Percentiles rank a stretch among this genome's conserved stretches.
Conservation (phyloP, 2,113 vertebrate genomes). For the Pontoporia blainvillei region DNA sequence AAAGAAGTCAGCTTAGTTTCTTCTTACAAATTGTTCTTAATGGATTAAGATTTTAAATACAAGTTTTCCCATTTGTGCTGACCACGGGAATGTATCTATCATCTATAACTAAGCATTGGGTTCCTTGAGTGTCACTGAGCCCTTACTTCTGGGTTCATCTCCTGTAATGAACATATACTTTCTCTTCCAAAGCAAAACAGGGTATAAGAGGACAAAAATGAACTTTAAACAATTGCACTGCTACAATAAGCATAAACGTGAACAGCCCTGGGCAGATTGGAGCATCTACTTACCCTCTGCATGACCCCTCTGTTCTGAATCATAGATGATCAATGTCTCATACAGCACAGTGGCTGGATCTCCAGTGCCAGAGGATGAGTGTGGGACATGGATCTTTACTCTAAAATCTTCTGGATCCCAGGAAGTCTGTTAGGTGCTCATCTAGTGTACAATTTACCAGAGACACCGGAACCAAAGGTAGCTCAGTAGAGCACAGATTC, state of each 20-base stretch:
- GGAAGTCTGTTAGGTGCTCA: neutral
- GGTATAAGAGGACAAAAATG: neutral
- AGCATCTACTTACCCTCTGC: neutral
- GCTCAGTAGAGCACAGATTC: neutral
- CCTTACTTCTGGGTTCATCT: neutral
- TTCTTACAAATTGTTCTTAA: neutral
- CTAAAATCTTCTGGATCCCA: neutral
- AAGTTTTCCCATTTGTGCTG: neutral
- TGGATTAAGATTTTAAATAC: neutral
- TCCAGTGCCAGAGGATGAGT: neutral
- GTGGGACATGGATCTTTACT: neutral
- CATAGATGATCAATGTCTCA: neutral
- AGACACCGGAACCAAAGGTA: neutral
- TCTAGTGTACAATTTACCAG: neutral
- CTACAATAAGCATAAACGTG: neutral
- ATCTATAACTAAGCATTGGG: fast-evolving
- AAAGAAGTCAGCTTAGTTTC: neutral
- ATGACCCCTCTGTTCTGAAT: neutral
- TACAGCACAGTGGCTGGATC: fast-evolving
- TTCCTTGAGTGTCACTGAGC: neutral
- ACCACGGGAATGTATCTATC: neutral
- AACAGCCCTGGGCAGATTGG: neutral
- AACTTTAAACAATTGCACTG: neutral
- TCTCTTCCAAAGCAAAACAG: neutral
- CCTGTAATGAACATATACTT: neutral